Conservation (phyloP, 1,140 invertebrate species). For the Brachionus paranguensis region DNA sequence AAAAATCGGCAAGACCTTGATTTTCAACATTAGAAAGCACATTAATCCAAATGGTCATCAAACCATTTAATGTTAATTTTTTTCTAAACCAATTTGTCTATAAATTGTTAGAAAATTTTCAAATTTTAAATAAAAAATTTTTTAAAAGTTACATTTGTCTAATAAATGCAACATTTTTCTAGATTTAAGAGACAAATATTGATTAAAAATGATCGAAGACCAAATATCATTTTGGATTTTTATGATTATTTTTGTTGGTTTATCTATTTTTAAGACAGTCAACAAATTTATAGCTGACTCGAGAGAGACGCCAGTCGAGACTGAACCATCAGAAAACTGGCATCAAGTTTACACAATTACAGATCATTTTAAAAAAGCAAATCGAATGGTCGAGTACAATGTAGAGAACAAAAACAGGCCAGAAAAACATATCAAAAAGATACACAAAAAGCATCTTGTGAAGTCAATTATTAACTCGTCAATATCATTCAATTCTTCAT, state of each 20-base stretch:
- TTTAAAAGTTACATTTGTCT: neutral
- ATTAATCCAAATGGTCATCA: neutral
- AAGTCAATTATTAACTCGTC: constrained; percentile 12
- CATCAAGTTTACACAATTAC: neutral
- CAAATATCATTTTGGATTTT: constrained; percentile 30
- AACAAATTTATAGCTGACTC: neutral
- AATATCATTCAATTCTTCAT: constrained; percentile 27
- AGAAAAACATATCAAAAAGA: neutral
- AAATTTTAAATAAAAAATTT: neutral
- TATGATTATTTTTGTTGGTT: neutral
- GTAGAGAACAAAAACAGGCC: neutral
- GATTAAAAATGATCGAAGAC: constrained; percentile 17
- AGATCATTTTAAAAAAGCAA: neutral
- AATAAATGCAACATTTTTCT: neutral
- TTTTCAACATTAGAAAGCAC: neutral
- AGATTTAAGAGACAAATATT: neutral
- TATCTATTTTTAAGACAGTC: constrained; percentile 3
- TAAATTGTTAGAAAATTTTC: neutral
- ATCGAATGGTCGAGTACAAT: neutral
- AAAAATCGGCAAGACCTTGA: neutral
- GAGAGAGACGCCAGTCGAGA: neutral
- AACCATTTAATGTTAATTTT: neutral
- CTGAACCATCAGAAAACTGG: neutral
- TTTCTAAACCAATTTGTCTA: neutral
- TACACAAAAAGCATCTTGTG: neutral